A percentile compares a stretch with the other conserved stretches of the same genome.
Evolutionary conservation across 2,888 invertebrate genomes (phyloP).

Genomic region (Drosophila tripunctata): DNA sequence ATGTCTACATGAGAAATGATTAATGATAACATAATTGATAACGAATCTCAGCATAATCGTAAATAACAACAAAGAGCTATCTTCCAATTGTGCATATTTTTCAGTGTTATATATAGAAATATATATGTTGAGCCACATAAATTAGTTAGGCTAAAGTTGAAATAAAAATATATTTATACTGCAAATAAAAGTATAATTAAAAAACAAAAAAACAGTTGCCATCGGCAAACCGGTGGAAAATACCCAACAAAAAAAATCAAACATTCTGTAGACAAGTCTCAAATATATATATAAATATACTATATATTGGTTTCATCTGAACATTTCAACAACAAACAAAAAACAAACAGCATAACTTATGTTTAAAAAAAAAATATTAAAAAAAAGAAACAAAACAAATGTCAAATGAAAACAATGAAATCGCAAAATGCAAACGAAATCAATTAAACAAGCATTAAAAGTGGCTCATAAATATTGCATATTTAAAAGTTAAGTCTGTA

Average conservation of each 20-base stretch:
- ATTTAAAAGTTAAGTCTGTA: slow-evolving; percentile 27
- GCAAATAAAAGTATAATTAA: not conserved
- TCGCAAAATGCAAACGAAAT: slow-evolving; percentile 46
- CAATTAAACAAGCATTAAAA: slow-evolving; percentile 25
- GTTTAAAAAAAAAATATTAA: slow-evolving; percentile 11
- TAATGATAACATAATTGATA: slow-evolving; percentile 16
- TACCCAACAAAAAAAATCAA: not conserved
- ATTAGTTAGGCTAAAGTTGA: slow-evolving; percentile 69
- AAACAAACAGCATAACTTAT: slow-evolving; percentile 7
- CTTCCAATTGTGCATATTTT: slow-evolving; percentile 77
- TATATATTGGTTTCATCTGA: slow-evolving; percentile 68
- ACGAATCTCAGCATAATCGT: slow-evolving; percentile 29
- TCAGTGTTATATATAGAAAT: slow-evolving; percentile 55
- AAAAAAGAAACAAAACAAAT: slow-evolving; percentile 19
- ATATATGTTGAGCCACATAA: slow-evolving; percentile 26
- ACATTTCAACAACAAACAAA: slow-evolving; percentile 56
- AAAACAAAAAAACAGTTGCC: not conserved
- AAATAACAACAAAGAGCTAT: slow-evolving; percentile 73
- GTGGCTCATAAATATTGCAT: slow-evolving; percentile 33
- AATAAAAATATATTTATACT: slow-evolving; percentile 25
- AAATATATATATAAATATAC: slow-evolving; percentile 39
- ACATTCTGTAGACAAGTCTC: not conserved
- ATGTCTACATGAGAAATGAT: slow-evolving; percentile 38
- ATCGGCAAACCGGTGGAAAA: slow-evolving; percentile 41
- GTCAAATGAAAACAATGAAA: slow-evolving; percentile 32